phyloP scores from a whole-genome alignment of 2,888 invertebrate species.

The Hirtodrosophila cameraria region DNA sequence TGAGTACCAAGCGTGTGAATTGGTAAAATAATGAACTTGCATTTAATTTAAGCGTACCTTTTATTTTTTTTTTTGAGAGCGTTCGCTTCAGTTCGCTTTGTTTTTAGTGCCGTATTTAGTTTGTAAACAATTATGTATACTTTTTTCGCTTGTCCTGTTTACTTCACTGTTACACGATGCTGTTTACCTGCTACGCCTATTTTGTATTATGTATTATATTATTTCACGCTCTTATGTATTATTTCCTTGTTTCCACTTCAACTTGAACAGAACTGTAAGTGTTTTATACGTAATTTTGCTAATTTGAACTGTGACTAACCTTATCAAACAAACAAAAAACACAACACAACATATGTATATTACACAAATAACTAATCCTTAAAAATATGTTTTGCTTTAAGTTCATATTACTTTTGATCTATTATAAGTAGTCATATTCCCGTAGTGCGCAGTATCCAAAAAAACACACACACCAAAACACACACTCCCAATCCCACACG shows the following conservation, averaged over 20 bases:
- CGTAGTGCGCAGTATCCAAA: constrained; percentile 42
- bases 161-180: constrained; percentile 40
- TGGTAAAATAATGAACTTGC: constrained; percentile 81
- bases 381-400: constrained; percentile 38
- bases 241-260: constrained; percentile 49
- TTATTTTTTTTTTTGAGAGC: constrained; percentile 43
- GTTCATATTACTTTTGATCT: constrained; percentile 28
- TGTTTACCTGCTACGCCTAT: constrained; percentile 20
- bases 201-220: constrained; percentile 52
- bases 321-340: constrained; percentile 25
- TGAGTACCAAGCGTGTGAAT: constrained; percentile 85
- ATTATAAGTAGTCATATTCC: constrained; percentile 44
- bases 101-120: constrained; percentile 52
- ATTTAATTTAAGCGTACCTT: constrained; percentile 34
- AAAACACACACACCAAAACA: constrained; percentile 43
- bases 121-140: constrained; percentile 30
- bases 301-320: constrained; percentile 35
- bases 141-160: constrained; percentile 62
- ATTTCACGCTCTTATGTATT: constrained; percentile 65
- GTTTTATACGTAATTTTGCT: constrained; percentile 38
- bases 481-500: constrained; percentile 47
- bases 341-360: constrained; percentile 22
- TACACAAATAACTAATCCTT: constrained; percentile 46
- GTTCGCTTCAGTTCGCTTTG: constrained; percentile 22
- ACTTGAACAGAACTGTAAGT: constrained; percentile 67